A percentile compares a stretch with the other conserved stretches of the same genome.
Evolutionary conservation across 1,140 invertebrate genomes (phyloP).

Genomic region (Paraescarpia echinospica): DNA sequence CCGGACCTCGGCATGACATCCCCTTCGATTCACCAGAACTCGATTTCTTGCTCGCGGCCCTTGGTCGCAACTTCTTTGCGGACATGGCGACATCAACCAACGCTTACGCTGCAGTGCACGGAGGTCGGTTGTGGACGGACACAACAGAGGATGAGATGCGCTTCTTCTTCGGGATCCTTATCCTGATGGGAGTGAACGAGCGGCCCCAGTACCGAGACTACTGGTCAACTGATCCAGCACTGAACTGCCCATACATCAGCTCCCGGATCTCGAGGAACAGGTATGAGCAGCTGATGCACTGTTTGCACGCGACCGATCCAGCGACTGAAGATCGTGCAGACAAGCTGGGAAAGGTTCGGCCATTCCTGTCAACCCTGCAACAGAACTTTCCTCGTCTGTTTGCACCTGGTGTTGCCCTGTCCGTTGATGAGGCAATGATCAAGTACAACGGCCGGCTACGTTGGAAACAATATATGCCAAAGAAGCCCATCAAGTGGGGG

Average conservation of each 20-base stretch:
- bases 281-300: background rate
- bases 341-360: background rate
- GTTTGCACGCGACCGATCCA: background rate
- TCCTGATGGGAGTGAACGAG: background rate
- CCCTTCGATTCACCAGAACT: too few species aligned
- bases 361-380: too few species aligned
- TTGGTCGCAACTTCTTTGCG: too few species aligned
- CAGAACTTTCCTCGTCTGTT: background rate
- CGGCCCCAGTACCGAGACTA: background rate
- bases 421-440: conserved; percentile 58
- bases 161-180: background rate
- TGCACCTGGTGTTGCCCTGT: conserved; percentile 12
- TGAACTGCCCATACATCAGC: background rate
- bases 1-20: too few species aligned
- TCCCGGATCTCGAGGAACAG: background rate
- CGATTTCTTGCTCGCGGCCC: too few species aligned
- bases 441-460: conserved; percentile 54
- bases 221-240: background rate
- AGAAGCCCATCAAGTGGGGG: conserved; percentile 58
- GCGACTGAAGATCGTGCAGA: background rate
- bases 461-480: conserved; percentile 56
- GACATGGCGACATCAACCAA: too few species aligned
- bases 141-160: background rate
- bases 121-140: too few species aligned
- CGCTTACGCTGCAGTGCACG: too few species aligned